Base-by-base conservation (phyloP, 2,113 vertebrate genomes). In the Ascaphus truei region DNA sequence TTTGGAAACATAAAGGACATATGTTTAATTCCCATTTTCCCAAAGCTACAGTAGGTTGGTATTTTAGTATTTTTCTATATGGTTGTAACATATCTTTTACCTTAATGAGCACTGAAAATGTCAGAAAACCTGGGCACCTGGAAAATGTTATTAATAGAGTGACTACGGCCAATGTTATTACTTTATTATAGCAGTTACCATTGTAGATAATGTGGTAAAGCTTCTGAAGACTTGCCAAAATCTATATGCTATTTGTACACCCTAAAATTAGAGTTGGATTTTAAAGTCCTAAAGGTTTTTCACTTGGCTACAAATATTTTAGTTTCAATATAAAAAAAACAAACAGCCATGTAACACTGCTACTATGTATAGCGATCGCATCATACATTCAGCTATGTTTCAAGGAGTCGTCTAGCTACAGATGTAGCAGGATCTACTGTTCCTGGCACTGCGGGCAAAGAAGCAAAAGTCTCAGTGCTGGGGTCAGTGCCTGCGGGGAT, bases 81-180 rank as follows among this genome's bases (percentile, higher is more conserved):
- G 16, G 26, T 16, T 62, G 43, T 25, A 50, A 62, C 43, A 34
- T 50, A 62, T 62, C 60, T 43, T 62, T 48, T 62, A 47, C 41
- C 60, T 50, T 62, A 62, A 62, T 62, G 60, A 62, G 60, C 60
- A 62, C 60, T 50, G 60, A 50, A 62, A 62, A 62, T 62, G 60
- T 62, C 60, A 62, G 43, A 41, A 62, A 62, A 34, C 43, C 18
- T 34, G 60, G 22, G 29, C 60, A 50, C 43, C 60, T 62, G 60
- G 29, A 62, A 62, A 30, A 62, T 62, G 43, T 62, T 50, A 50
- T 62, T 62, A 62, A 34, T 50, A 62, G 26, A 62, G 60, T 31
- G 30, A 62, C 58, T 31, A 62, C 31, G 43, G 41, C 60, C 16
- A 50, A 62, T 50, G 20, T 41, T 9, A 62, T 48, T 31, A 50